Base-by-base conservation (phyloP, 35 echinoderm and acorn worm genomes). In the Lytechinus variegatus region DNA sequence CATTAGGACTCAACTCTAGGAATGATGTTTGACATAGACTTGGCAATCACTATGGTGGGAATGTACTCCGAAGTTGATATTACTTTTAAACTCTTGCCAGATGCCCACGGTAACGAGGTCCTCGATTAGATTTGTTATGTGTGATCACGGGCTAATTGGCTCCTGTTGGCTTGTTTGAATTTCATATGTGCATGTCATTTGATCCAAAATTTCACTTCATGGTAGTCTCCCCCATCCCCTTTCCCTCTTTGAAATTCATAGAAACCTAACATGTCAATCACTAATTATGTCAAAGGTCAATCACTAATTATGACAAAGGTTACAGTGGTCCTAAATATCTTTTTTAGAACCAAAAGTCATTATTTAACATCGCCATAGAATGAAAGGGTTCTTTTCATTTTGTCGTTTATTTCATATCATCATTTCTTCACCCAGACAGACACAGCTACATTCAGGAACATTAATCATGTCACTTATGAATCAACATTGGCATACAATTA, bases 71-170 rank as follows among this genome's bases (percentile, higher is more conserved):
- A 7, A n/a, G 66, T 79, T 79, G 66, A 79, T 79, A 79, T n/a
- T 79, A 79, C 66, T 79, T 79, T 79, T 24, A 44, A 79, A 79
- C 66, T 16, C 66, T n/a, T 79, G 14, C 66, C 66, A 79, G 66
- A 79, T 79, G 66, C 66, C 7, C 21, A 8, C 66, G 16, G 21
- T 79, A 79, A 79, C 66, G 66, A 79, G 66, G 66, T n/a, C 19
- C 66, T 79, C 66, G 66, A 79, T 79, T 79, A 79, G 66, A 79
- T 79, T 79, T 79, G 66, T 79, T 79, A 79, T 79, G 66, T 79
- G 66, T 79, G 66, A 79, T 79, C 66, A n/a, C 2, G 66, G 66
- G 66, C 66, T 79, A 79, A 79, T 79, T 79, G 66, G 66, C n/a
- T 79, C 66, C 66, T 79, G 66, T 79, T 79, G 19, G 66, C 4